Percentiles rank a stretch among this genome's conserved stretches.
Evolutionary conservation across 2,888 invertebrate species (phyloP).

Genomic region (Craniophora ligustri): DNA sequence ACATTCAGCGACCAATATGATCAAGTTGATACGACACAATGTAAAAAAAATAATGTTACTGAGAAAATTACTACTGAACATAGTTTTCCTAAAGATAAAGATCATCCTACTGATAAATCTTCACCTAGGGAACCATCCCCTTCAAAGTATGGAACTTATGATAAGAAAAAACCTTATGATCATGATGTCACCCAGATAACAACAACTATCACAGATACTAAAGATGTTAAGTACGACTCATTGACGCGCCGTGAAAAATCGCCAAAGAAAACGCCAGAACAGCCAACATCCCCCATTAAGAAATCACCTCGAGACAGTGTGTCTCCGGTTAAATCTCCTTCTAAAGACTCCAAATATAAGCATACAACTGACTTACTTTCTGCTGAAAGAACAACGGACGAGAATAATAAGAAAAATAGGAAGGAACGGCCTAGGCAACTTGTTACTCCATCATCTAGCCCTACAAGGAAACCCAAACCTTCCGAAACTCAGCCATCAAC

Average conservation of each 20-base stretch:
- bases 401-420: conserved; percentile 63
- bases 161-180: conserved; percentile 56
- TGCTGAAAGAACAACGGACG: conserved; percentile 71
- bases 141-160: conserved; percentile 61
- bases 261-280: conserved; percentile 43
- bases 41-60: conserved; percentile 40
- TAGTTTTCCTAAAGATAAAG: conserved; percentile 21
- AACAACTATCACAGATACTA: conserved; percentile 44
- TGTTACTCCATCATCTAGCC: conserved; percentile 85
- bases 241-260: conserved; percentile 55
- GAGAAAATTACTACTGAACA: conserved; percentile 35
- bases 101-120: conserved; percentile 26
- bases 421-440: conserved; percentile 76
- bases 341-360: conserved; percentile 66
- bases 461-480: conserved; percentile 78
- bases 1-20: conserved; percentile 57
- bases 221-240: conserved; percentile 56
- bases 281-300: conserved; percentile 57
- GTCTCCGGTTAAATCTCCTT: conserved; percentile 67
- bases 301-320: conserved; percentile 61
- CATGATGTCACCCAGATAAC: conserved; percentile 32
- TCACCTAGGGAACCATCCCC: conserved; percentile 55
- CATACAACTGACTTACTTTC: conserved; percentile 73
- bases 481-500: conserved; percentile 76
- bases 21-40: conserved; percentile 39